Evolutionary conservation across 2,797 vertebrate species (phyloP).

Genomic region (Glyptemys insculpta): DNA sequence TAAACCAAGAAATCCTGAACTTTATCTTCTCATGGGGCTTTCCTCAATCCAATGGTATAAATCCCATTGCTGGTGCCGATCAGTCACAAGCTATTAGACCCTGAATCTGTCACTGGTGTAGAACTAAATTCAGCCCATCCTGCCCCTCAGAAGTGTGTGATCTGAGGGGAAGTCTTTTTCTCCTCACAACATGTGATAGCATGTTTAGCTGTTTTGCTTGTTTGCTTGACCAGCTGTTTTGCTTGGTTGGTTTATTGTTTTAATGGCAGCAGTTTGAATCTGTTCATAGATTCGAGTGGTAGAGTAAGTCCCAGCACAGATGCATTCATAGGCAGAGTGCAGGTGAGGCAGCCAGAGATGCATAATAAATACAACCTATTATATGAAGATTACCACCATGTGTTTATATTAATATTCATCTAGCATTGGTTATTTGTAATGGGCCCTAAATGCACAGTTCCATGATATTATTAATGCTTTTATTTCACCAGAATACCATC

Average conservation of each 20-base stretch:
- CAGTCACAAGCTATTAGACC: background rate
- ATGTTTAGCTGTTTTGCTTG: background rate
- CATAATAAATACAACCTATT: background rate
- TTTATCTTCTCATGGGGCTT: background rate
- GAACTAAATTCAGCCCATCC: background rate
- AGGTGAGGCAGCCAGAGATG: accelerated
- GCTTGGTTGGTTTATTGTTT: background rate
- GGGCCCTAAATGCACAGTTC: background rate
- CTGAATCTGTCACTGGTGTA: background rate
- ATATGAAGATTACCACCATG: background rate
- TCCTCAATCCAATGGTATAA: background rate
- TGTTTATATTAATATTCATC: background rate
- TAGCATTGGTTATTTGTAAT: background rate
- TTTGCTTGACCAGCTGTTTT: background rate
- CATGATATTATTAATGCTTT: background rate
- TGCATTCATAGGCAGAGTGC: background rate
- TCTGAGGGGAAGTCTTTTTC: background rate
- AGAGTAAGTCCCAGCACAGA: background rate
- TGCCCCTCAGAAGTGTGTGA: background rate
- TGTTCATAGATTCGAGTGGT: background rate
- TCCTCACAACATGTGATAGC: background rate
- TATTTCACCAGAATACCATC: constrained; percentile 43
- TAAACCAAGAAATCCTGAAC: background rate
- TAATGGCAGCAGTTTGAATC: background rate
- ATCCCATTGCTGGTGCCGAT: background rate